Evolutionary conservation across 1,140 invertebrate species (phyloP), one percentile per base, ranked within the genome.

Genomic region (Drosophila littoralis): DNA sequence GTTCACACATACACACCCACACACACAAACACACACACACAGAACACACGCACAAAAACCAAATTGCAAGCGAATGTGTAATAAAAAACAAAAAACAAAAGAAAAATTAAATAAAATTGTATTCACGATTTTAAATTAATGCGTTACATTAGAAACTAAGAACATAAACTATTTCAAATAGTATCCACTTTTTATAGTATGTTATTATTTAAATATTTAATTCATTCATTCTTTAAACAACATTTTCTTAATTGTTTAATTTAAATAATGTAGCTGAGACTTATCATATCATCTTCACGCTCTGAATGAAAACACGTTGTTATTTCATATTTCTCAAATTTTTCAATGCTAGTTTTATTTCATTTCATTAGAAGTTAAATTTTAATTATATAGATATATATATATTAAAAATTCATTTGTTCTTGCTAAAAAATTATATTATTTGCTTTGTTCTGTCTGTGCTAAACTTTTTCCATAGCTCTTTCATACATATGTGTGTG

Each of bases 381-480:
- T 61, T 61, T 28, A 9, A 42, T 54, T 33, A 46, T 35, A 61
- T 22, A 22, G 2, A 12, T 43, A 51, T 57, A 55, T 66, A 50
- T 64, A 61, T 75, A 50, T 71, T 79, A 38, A 71, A 80, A 79
- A 61, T 66, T 66, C 48, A 43, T 61, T 52, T 50, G 32, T 74
- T 71, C 48, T 67, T 72, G 45, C 51, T 81, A 73, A 81, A 77
- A 81, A 81, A 76, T 76, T 73, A 55, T 73, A 76, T 79, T 10
- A 65, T 72, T 72, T 71, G 68, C 61, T 70, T 63, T 71, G 42
- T 28, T 72, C 68, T 71, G 59, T 71, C 40, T 65, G 33, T 58
- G 68, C 61, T 58, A 65, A 66, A 35, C 69, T 28, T 48, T 63
- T 38, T 36, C 43, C n/a, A 71, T 71, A 70, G 68, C 51, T 70